These are phyloP conservation scores for Spondyliosoma cantharus DNA, from an alignment of 2,797 vertebrate species.

Conservation along the genomic window DNA sequence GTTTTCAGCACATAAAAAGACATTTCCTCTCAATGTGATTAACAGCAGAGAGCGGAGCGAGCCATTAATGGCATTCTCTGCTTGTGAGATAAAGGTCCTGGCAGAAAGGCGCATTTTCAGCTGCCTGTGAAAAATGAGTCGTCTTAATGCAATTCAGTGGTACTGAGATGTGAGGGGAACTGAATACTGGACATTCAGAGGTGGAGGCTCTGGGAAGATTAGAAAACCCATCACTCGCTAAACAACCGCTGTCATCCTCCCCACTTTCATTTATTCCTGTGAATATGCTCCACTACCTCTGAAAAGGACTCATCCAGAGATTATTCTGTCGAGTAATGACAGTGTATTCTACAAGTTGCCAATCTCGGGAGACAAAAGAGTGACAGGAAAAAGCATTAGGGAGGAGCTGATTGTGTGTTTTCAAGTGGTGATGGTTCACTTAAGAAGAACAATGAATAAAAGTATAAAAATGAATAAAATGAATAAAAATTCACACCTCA, in stretches of 20 bases:
- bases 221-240: constrained; percentile 49
- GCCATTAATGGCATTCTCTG: constrained; percentile 57
- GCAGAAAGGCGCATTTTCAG: constrained; percentile 47
- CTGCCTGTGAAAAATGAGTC: constrained; percentile 66
- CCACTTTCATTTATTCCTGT: constrained; percentile 50
- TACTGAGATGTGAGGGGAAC: constrained; percentile 36
- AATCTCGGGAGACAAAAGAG: constrained; percentile 45
- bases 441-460: background rate
- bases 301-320: constrained; percentile 54
- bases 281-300: constrained; percentile 43
- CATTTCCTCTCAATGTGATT: constrained; percentile 67
- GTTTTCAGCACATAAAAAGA: constrained; percentile 52
- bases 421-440: constrained; percentile 13
- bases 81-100: constrained; percentile 63
- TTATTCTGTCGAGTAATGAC: constrained; percentile 50
- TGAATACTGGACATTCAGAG: constrained; percentile 45
- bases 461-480: too few species aligned
- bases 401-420: constrained; percentile 8
- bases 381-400: background rate
- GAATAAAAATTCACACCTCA: background rate
- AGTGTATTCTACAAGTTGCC: constrained; percentile 46
- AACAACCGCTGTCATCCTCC: constrained; percentile 35
- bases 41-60: constrained; percentile 52
- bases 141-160: constrained; percentile 37
- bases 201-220: constrained; percentile 51